Evolutionary conservation across 2,113 vertebrate species (phyloP), one percentile per base, ranked within the genome.

Genomic region (Donacobius atricapilla): DNA sequence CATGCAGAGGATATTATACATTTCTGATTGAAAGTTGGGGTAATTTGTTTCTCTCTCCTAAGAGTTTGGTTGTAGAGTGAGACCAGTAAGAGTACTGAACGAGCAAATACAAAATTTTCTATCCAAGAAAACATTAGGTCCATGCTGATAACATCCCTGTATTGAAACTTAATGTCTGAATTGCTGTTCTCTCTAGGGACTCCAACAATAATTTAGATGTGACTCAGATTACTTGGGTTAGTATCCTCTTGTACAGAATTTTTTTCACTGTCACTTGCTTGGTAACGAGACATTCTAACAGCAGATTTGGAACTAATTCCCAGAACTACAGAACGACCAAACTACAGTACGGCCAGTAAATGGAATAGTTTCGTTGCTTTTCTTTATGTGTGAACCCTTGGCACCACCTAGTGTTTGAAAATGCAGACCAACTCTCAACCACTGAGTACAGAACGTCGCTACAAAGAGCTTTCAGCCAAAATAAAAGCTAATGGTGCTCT

Each of bases 331-430:
- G 42, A 58, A 54, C 30, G 11, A 61, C 17, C 15, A 39, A 82
- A 54, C 23, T 8, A 37, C 0, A 47, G n/a, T 21, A 33, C 11
- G 45, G 22, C 15, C 27, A 20, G 37, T 48, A 87, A 53, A 60
- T 1, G 4, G 22, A 91, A 16, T 20, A 4, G 17, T 64, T 84
- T 30, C 20, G 0, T 47, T 83, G 63, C 65, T 58, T 89, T 65
- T 91, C 48, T 37, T 33, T 61, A 45, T 84, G 25, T 42, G 16
- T 94, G 89, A 77, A n/a, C 54, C 9, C 70, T 76, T 95, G 56
- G 94, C 96, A 93, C 96, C 96, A 97, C 65, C 96, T 96, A 96
- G 94, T 89, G 96, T 94, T 92, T 71, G 48, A 51, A 95, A 94
- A 63, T 5, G 18, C 30, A 40, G 33, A 86, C 8, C 64, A 42